Conservation (phyloP, 2,888 invertebrate genomes). For the Pseudanteris insignis region DNA sequence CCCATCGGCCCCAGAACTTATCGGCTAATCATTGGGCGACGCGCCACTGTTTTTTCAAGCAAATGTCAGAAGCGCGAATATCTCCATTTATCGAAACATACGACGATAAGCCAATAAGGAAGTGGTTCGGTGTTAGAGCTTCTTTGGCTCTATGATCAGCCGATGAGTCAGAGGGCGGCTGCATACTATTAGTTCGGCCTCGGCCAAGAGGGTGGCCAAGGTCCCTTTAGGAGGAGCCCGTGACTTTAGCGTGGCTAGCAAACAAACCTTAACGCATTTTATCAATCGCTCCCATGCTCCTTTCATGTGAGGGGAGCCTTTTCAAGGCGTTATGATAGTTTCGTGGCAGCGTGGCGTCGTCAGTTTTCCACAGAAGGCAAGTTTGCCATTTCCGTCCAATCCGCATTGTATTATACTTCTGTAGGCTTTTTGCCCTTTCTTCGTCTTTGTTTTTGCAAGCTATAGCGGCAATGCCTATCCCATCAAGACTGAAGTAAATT, state of each 20-base stretch:
- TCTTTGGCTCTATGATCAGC: constrained; percentile 48
- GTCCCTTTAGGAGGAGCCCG: constrained; percentile 45
- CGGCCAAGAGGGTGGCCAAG: constrained; percentile 35
- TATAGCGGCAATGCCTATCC: not conserved
- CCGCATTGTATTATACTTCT: not conserved
- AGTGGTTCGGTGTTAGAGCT: constrained; percentile 54
- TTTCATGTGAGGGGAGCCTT: constrained; percentile 1
- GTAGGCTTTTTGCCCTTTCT: not conserved
- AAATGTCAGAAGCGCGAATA: not conserved
- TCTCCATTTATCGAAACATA: not conserved
- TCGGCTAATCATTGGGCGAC: constrained; percentile 25
- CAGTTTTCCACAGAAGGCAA: not conserved
- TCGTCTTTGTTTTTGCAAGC: not conserved
- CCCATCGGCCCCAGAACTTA: constrained; percentile 37
- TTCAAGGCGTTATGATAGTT: constrained; percentile 13
- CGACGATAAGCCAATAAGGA: constrained; percentile 11
- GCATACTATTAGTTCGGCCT: constrained; percentile 45
- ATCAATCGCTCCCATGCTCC: constrained; percentile 30
- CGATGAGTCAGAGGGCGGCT: constrained; percentile 49
- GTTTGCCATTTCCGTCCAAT: not conserved
- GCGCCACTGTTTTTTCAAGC: constrained; percentile 23
- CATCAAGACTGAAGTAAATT: not conserved
- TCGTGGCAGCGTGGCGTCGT: not conserved
- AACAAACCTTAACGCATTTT: constrained; percentile 18
- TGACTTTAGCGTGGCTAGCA: constrained; percentile 35